Conservation (phyloP, 2,113 vertebrate genomes). For the Chiloscyllium plagiosum region DNA sequence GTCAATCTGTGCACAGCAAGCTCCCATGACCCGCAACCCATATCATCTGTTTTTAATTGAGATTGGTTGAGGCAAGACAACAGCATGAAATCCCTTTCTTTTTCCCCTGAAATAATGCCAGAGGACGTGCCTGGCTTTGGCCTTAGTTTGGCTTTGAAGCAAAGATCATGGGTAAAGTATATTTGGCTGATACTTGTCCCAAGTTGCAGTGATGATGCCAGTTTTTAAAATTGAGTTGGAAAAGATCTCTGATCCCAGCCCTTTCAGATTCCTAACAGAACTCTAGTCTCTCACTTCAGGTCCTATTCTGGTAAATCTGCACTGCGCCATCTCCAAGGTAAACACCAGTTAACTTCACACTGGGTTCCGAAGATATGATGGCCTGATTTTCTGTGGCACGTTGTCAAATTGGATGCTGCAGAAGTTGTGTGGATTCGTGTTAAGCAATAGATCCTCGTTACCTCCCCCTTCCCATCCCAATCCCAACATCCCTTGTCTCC, state of each 20-base stretch:
- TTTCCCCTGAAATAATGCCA: neutral
- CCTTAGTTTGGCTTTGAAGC: neutral
- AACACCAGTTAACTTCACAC: neutral
- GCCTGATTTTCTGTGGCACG: neutral
- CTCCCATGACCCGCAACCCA: no score
- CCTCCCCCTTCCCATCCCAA: no score
- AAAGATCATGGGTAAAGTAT: neutral
- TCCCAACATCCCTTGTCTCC: neutral
- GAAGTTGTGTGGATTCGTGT: neutral
- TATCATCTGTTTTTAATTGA: neutral
- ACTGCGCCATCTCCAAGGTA: neutral
- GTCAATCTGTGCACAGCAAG: neutral
- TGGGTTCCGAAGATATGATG: neutral
- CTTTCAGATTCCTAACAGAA: neutral
- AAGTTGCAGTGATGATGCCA: neutral
- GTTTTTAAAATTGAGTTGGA: neutral
- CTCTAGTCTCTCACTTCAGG: neutral
- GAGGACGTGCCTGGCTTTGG: neutral
- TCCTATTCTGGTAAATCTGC: neutral
- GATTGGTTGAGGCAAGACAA: neutral
- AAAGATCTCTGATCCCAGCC: neutral
- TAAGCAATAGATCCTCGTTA: no score
- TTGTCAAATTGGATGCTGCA: neutral
- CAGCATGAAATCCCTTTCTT: neutral
- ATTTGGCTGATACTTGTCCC: neutral